A percentile compares a stretch with the other conserved stretches of the same genome.
Conservation (phyloP, 2,888 invertebrate genomes). For the Eretmocerus hayati region DNA sequence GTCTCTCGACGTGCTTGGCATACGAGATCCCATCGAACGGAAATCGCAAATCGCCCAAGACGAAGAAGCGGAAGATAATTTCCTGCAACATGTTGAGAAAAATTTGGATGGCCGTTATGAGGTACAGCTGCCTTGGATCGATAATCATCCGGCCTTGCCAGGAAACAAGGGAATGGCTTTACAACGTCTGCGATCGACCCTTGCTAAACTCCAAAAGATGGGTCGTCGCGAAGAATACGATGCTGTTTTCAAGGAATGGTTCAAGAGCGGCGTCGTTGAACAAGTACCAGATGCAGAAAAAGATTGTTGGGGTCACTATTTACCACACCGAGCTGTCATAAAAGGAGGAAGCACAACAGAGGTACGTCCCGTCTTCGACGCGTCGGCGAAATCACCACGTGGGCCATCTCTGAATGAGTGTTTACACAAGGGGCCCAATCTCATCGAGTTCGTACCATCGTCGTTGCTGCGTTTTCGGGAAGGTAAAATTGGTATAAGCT, state of each 20-base stretch:
- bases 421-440: conserved; percentile 19
- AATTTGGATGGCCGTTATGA: conserved; percentile 28
- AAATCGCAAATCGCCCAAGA: background rate
- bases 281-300: conserved; percentile 22
- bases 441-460: conserved; percentile 19
- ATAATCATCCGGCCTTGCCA: conserved; percentile 29
- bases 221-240: conserved; percentile 25
- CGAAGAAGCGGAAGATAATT: background rate
- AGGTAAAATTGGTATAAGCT: conserved; percentile 11
- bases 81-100: background rate
- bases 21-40: background rate
- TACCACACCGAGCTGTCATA: conserved; percentile 24
- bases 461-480: conserved; percentile 16
- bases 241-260: conserved; percentile 29
- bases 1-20: background rate
- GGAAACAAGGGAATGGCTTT: conserved; percentile 26
- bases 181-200: conserved; percentile 25
- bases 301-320: conserved; percentile 10
- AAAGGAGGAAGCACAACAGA: conserved; percentile 23
- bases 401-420: conserved; percentile 25
- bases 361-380: conserved; percentile 24
- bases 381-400: conserved; percentile 23
- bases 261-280: conserved; percentile 27
- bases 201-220: conserved; percentile 23
- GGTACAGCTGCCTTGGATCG: conserved; percentile 33